Conservation (phyloP, 1,140 invertebrate species). For the Andricus grossulariae region DNA sequence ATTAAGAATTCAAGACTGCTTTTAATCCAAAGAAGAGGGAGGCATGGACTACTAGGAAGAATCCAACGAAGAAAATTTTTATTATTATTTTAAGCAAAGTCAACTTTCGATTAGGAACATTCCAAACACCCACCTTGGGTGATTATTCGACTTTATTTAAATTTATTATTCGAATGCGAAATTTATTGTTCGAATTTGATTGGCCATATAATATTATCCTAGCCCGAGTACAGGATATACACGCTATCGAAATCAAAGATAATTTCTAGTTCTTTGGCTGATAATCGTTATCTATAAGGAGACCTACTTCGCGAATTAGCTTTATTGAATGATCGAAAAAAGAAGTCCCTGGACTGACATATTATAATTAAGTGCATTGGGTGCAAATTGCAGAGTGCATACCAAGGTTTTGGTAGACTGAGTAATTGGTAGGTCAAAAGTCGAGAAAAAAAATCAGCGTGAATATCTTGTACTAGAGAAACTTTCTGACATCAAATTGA, state of each 20-base stretch:
- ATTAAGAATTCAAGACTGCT: conserved; percentile 66
- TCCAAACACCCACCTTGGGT: conserved; percentile 34
- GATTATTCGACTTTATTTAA: background rate
- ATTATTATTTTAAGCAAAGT: conserved; percentile 41
- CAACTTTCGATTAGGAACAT: conserved; percentile 48
- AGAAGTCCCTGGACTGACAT: background rate
- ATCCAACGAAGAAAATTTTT: background rate
- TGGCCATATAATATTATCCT: background rate
- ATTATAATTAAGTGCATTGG: conserved; percentile 1
- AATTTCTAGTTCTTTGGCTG: conserved; percentile 27
- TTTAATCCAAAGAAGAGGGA: conserved; percentile 71
- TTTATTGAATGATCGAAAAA: conserved; percentile 6
- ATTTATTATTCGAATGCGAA: background rate
- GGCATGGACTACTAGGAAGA: conserved; percentile 45
- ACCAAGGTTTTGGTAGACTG: conserved; percentile 30
- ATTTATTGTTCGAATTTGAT: background rate
- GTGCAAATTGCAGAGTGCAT: conserved; percentile 8
- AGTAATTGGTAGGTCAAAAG: conserved; percentile 16
- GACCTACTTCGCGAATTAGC: conserved; percentile 25
- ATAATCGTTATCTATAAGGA: conserved; percentile 16
- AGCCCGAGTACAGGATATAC: conserved; percentile 12
- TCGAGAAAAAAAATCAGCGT: conserved; percentile 14
- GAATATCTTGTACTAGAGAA: conserved; percentile 25
- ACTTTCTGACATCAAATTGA: background rate
- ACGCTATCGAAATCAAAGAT: conserved; percentile 25